phyloP scores from a whole-genome alignment of 1,140 invertebrate genomes.

The Neelides sp. region DNA sequence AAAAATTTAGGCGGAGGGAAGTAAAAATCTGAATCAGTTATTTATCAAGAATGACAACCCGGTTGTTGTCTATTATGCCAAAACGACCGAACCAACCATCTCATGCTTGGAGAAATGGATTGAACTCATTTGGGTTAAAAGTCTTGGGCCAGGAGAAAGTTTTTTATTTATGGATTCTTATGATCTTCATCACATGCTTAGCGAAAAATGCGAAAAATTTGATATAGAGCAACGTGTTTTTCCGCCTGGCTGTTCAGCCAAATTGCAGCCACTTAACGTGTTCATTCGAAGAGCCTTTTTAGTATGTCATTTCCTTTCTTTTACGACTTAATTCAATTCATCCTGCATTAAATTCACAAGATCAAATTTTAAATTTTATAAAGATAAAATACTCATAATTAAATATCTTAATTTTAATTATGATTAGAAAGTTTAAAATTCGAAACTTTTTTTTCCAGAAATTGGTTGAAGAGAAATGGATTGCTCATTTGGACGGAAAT shows the following conservation, averaged over 20 bases:
- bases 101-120: conserved; percentile 19
- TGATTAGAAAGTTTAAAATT: no score
- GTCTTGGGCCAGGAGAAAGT: conserved; percentile 13
- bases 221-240: conserved; percentile 11
- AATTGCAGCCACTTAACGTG: conserved; percentile 30
- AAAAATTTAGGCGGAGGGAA: conserved; percentile 11
- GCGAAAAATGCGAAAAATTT: background rate
- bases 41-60: conserved; percentile 12
- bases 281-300: conserved; percentile 18
- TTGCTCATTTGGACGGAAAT: conserved; percentile 13
- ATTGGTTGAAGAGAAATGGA: conserved; percentile 18
- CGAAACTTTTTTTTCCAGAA: conserved; percentile 11
- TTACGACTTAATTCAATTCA: background rate
- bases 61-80: conserved; percentile 22
- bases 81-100: conserved; percentile 17
- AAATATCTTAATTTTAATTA: no score
- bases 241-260: conserved; percentile 28
- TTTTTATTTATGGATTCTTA: conserved; percentile 28
- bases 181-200: conserved; percentile 14
- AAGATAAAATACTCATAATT: background rate
- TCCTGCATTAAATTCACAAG: background rate
- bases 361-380: background rate
- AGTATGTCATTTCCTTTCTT: conserved; percentile 3
- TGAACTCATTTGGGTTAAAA: conserved; percentile 21
- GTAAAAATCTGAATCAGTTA: conserved; percentile 9